phyloP scores from a whole-genome alignment of 2,888 invertebrate genomes.

The Pogonocherus hispidulus region DNA sequence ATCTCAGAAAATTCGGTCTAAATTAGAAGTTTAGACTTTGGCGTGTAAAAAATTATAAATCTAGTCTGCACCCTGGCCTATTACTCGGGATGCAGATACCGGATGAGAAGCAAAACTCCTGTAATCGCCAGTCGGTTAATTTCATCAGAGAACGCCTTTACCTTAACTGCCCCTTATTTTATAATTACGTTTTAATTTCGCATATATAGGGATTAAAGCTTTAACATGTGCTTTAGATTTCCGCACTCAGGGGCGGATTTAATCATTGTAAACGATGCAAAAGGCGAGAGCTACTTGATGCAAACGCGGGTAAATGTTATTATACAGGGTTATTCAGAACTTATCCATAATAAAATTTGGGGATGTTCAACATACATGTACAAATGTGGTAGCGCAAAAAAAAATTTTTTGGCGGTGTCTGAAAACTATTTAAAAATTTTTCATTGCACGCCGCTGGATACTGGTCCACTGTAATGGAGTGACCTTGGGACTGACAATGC shows the following conservation, averaged over 20 bases:
- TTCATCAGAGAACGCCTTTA: slow-evolving; percentile 18
- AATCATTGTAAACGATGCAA: neutral
- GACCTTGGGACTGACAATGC: too few relatives aligned
- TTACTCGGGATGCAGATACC: slow-evolving; percentile 8
- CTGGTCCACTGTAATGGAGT: too few relatives aligned
- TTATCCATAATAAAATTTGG: too few relatives aligned
- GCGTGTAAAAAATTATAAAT: too few relatives aligned
- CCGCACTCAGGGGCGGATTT: neutral
- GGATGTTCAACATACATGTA: too few relatives aligned
- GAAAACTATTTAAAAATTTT: too few relatives aligned
- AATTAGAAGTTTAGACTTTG: too few relatives aligned
- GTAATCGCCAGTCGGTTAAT: slow-evolving; percentile 33
- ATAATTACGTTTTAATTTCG: slow-evolving; percentile 49
- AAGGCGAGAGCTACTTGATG: neutral
- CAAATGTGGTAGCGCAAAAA: too few relatives aligned
- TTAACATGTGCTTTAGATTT: neutral
- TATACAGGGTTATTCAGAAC: too few relatives aligned
- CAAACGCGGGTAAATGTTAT: neutral
- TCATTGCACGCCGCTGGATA: too few relatives aligned
- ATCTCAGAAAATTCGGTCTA: too few relatives aligned
- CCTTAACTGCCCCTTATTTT: slow-evolving; percentile 36
- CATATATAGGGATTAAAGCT: slow-evolving; percentile 39
- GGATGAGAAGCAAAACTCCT: slow-evolving; percentile 14
- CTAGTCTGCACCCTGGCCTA: neutral
- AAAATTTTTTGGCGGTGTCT: too few relatives aligned